Evolutionary conservation across 2,888 invertebrate species (phyloP), one percentile per base, ranked within the genome.

Genomic region (Plebejus anna): DNA sequence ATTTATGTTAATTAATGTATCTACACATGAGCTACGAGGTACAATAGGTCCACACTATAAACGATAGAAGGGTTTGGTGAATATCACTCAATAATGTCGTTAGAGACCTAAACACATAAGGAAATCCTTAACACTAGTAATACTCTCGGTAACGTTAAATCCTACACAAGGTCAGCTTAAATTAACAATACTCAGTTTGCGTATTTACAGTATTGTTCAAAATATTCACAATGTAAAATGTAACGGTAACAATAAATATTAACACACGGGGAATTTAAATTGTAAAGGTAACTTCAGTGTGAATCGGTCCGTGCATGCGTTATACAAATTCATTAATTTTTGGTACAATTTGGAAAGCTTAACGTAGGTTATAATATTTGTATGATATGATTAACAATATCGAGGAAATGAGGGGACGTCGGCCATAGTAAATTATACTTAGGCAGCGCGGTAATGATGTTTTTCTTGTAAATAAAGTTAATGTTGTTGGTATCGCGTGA

Each of bases 21-120:
- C 77, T 82, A 85, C 86, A 89, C 80, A 83, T 85, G 85, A 85
- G 89, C 82, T 88, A 90, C 81, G 82, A 91, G 90, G 90, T 90
- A 91, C 91, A 87, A 86, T 80, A 73, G 51, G 51, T 73, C 42
- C 13, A 6, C 51, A 55, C 73, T 6, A 32, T 51, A 51, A 51
- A 13, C 51, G 51, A 72, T 38, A 72, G 1, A 38, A 70, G 28
- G 32, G 66, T n/a, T 22, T 22, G 22, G 22, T 22, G 22, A 22
- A 71, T 38, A 71, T 7, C 72, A 72, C 72, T 73, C 55, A 73
- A 13, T 13, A 32, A 28, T 16, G 51, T 73, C 38, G 38, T 36
- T 51, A 16, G 66, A 66, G 32, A 47, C 73, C 73, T 72, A 72
- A 47, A 22, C 72, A 72, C 51, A 73, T 28, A 51, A 22, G 72